These are phyloP conservation scores for Pheosia gnoma DNA, from an alignment of 2,888 invertebrate genomes.

Conservation along the genomic window DNA sequence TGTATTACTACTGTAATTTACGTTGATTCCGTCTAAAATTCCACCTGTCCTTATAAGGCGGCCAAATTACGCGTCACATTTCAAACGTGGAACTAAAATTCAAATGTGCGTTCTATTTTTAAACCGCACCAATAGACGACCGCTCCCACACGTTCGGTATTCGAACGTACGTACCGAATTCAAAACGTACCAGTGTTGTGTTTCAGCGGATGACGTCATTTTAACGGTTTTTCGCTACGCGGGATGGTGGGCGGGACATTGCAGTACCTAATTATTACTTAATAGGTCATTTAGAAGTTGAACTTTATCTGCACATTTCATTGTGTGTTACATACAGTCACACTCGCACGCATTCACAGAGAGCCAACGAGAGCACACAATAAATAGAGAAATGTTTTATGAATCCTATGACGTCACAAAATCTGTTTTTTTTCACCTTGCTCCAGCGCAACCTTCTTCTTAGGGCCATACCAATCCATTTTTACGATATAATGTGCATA, in stretches of 20 bases:
- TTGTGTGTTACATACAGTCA: too few species aligned
- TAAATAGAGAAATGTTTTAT: too few species aligned
- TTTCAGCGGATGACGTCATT: constrained; percentile 41
- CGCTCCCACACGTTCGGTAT: constrained; percentile 42
- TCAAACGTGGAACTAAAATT: constrained; percentile 4
- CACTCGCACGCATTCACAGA: too few species aligned
- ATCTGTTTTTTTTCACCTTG: too few species aligned
- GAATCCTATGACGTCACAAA: too few species aligned
- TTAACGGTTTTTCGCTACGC: constrained; percentile 35
- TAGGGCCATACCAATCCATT: too few species aligned
- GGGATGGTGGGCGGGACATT: not conserved
- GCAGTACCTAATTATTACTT: not conserved
- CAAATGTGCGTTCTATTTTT: constrained; percentile 37
- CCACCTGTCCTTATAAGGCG: constrained; percentile 2
- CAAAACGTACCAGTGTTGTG: constrained; percentile 40
- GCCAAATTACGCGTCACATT: not conserved
- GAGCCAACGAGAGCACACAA: too few species aligned
- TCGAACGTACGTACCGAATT: constrained; percentile 37
- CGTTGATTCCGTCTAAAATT: not conserved
- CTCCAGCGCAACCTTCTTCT: too few species aligned
- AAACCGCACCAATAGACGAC: constrained; percentile 19
- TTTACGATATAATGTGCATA: too few species aligned
- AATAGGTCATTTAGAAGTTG: not conserved
- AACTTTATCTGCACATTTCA: not conserved
- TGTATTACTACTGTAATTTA: not conserved